Evolutionary conservation across 64 coral and sea anemone genomes (phyloP), one percentile per base, ranked within the genome.

Genomic region (Actinia equina): DNA sequence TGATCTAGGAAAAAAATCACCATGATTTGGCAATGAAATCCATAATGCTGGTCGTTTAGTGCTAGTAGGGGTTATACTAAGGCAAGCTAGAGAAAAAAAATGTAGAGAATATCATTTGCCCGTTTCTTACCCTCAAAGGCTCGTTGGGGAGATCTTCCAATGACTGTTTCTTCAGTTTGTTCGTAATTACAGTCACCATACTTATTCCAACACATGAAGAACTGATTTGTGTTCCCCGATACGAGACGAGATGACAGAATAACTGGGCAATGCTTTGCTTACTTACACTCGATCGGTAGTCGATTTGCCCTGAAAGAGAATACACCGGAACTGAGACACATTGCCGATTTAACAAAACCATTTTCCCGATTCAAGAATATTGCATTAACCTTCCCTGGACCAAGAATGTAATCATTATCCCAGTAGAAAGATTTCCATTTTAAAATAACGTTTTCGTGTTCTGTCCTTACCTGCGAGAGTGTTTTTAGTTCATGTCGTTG

Each of bases 121-220:
- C 27, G 26, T 0, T 86, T 81, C 82, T 67, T 95, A 95, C 94
- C 77, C 89, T 84, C 17, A 83, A 52, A 46, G 91, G 90, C 84
- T 95, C 83, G 77, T 76, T 77, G 4, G 94, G 86, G 58, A 95
- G 87, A 89, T 95, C 94, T 83, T 95, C 94, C 9, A 95, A 59
- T 0, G 94, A 95, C 56, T 95, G 94, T n/a, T 95, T 89, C 80
- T 95, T 95, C 45, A 95, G 86, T 80, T 95, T 95, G 90, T 93
- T 86, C 17, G 94, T 95, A 45, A 95, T 95, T 17, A 95, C 83
- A 83, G 94, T 93, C 65, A 95, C 94, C 94, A 95, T 95, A 37
- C 46, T 71, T 42, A 55, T 30, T 82, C 57, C 44, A 77, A 52
- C 78, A 83, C 85, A 92, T 93, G 83, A 93, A 97, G 88, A 87